Evolutionary conservation across 2,888 invertebrate species (phyloP).

Genomic region (Lasioglossum zephyrum): DNA sequence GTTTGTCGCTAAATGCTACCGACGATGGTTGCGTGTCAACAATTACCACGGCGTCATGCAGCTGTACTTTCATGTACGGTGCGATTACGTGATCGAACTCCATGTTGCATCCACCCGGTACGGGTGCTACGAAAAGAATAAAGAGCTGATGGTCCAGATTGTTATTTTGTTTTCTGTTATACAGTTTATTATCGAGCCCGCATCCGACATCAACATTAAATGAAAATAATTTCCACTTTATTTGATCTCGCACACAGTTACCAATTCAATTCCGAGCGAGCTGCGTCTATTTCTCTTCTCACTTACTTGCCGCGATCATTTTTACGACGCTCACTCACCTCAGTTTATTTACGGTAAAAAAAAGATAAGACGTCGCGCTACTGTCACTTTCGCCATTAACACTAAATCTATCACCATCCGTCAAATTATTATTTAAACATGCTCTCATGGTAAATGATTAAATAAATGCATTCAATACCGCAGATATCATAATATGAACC

Average conservation of each 20-base stretch:
- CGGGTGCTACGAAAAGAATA: slow-evolving; percentile 87
- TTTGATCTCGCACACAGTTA: background rate
- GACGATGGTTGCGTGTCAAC: slow-evolving; percentile 87
- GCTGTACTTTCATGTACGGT: slow-evolving; percentile 86
- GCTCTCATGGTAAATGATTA: too few relatives aligned
- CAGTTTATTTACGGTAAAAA: background rate
- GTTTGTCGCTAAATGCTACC: slow-evolving; percentile 68
- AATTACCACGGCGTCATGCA: slow-evolving; percentile 83
- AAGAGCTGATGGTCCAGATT: slow-evolving; percentile 51
- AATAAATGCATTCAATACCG: too few relatives aligned
- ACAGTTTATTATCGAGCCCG: slow-evolving; percentile 18
- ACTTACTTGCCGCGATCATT: background rate
- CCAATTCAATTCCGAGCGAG: background rate
- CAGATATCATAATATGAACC: too few relatives aligned
- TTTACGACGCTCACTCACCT: background rate
- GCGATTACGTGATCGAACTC: slow-evolving; percentile 87
- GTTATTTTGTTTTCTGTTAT: slow-evolving; percentile 28
- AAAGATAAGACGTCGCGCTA: background rate
- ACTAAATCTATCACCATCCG: too few relatives aligned
- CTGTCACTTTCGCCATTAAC: background rate
- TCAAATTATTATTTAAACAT: too few relatives aligned
- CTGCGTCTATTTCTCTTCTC: background rate
- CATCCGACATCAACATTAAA: background rate
- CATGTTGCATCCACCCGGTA: slow-evolving; percentile 92
- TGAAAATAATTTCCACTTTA: background rate